Conservation (phyloP, 2,888 invertebrate genomes). For the Ichneumoninae sp. region DNA sequence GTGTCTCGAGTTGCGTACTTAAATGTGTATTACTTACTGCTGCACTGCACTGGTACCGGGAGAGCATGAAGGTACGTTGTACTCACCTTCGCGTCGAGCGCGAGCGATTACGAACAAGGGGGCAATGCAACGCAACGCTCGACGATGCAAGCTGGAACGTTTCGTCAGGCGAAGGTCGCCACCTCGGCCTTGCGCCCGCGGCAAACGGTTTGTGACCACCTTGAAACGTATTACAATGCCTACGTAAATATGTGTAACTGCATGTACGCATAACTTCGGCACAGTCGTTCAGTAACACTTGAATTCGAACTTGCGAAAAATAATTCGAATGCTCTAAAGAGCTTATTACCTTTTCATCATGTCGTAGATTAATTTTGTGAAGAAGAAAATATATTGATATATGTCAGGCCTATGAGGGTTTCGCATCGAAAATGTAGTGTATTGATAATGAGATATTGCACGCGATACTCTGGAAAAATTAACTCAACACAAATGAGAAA, state of each 20-base stretch:
- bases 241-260: background rate
- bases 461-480: background rate
- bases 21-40: slow-evolving; percentile 18
- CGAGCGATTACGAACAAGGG: slow-evolving; percentile 57
- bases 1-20: slow-evolving; percentile 45
- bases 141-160: slow-evolving; percentile 58
- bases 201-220: slow-evolving; percentile 46
- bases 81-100: slow-evolving; percentile 59
- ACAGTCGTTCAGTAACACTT: slow-evolving; percentile 26
- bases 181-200: slow-evolving; percentile 72
- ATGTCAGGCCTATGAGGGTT: background rate
- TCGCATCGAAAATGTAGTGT: background rate
- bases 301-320: background rate
- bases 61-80: slow-evolving; percentile 43
- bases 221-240: slow-evolving; percentile 33
- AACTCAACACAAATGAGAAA: background rate
- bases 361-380: background rate
- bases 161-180: slow-evolving; percentile 74
- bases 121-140: slow-evolving; percentile 54
- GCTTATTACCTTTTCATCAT: background rate
- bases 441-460: slow-evolving; percentile 1
- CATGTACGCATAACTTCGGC: slow-evolving; percentile 2
- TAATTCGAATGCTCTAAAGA: background rate
- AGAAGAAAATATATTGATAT: background rate
- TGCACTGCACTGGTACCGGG: background rate